Conservation (phyloP, 1,140 invertebrate species). For the Drepana arcuata region DNA sequence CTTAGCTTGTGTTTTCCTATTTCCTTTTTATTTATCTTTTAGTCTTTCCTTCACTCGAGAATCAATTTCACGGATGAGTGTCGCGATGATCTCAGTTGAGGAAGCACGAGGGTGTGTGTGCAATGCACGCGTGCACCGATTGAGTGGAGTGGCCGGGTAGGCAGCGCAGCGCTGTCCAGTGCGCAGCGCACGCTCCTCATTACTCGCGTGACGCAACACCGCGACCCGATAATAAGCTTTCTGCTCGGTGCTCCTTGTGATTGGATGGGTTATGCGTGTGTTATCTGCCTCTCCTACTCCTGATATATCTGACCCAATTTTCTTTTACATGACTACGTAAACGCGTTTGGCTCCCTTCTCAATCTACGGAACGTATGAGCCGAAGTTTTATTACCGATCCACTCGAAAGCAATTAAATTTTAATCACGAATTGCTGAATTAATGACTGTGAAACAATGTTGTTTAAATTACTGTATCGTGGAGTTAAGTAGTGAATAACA, state of each 20-base stretch:
- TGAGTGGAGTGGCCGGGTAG: conserved; percentile 1
- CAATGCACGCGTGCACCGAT: conserved; percentile 17
- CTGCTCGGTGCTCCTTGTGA: conserved; percentile 46
- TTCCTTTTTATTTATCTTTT: conserved; percentile 72
- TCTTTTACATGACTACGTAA: conserved; percentile 30
- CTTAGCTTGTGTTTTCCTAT: conserved; percentile 71
- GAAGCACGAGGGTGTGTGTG: conserved; percentile 56
- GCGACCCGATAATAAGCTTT: conserved; percentile 53
- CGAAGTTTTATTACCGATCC: conserved; percentile 10
- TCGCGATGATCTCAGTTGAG: conserved; percentile 68
- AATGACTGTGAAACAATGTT: conserved; percentile 15
- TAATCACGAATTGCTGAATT: conserved; percentile 10
- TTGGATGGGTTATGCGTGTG: conserved; percentile 56
- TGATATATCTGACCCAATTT: conserved; percentile 40
- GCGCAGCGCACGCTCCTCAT: conserved; percentile 21
- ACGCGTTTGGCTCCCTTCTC: conserved; percentile 18
- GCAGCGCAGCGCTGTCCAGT: conserved; percentile 3
- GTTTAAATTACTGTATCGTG: conserved; percentile 27
- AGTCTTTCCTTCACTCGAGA: conserved; percentile 68
- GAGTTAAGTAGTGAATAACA: conserved; percentile 55
- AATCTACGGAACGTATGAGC: too few species aligned
- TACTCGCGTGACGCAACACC: conserved; percentile 34
- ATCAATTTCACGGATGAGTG: conserved; percentile 72
- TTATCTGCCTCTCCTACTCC: conserved; percentile 36
- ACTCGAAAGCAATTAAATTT: conserved; percentile 16